Conservation (phyloP, 2,113 vertebrate genomes). For the Gopherus flavomarginatus region DNA sequence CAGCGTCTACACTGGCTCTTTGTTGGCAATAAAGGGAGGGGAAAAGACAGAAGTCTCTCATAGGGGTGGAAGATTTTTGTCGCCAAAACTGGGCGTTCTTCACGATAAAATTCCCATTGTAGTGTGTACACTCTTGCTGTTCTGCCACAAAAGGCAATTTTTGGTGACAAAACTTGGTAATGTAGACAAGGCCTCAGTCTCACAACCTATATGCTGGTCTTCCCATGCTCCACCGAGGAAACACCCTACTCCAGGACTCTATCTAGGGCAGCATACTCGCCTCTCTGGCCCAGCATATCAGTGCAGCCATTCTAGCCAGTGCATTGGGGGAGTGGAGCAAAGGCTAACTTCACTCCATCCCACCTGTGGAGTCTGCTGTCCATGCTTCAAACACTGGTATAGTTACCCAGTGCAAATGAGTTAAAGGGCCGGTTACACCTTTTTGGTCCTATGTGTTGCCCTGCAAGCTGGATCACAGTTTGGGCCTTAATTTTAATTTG, state of each 20-base stretch:
- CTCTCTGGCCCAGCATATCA: neutral
- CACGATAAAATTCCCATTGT: no score
- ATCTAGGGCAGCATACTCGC: neutral
- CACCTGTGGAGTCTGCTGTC: rapidly evolving
- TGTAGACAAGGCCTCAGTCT: neutral
- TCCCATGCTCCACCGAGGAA: neutral
- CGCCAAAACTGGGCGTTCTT: no score
- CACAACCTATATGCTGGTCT: neutral
- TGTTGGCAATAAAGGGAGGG: no score
- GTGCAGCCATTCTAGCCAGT: neutral
- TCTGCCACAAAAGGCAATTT: no score
- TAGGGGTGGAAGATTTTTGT: no score
- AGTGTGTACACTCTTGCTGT: no score
- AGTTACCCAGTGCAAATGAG: neutral
- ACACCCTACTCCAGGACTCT: neutral
- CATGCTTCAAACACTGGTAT: neutral
- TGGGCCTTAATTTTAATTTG: neutral
- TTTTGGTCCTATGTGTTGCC: neutral
- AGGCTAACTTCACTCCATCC: neutral
- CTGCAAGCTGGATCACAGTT: neutral
- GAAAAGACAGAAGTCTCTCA: no score
- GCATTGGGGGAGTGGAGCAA: neutral
- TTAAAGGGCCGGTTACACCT: no score
- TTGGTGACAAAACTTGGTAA: no score
- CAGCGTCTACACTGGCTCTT: no score